These are phyloP conservation scores for Oxycera nigricornis DNA, from an alignment of 2,888 invertebrate genomes.

Conservation along the genomic window DNA sequence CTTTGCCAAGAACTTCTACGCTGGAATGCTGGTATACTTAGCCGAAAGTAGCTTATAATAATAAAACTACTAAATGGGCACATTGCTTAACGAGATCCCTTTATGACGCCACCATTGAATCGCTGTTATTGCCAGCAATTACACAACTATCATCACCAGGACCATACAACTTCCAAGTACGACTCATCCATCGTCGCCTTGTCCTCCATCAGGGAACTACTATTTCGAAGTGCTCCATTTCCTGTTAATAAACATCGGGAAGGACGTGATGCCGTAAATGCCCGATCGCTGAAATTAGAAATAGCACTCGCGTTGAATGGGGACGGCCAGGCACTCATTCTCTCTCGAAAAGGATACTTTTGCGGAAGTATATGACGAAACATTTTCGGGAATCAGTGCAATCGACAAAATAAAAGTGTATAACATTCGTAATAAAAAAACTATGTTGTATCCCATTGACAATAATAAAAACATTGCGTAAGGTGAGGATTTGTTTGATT, in stretches of 20 bases:
- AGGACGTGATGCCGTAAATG: too few relatives aligned
- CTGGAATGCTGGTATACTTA: too few relatives aligned
- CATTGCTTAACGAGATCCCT: background rate
- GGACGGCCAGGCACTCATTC: too few relatives aligned
- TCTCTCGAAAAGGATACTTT: too few relatives aligned
- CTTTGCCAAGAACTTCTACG: too few relatives aligned
- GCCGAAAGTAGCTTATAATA: background rate
- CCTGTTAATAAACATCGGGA: too few relatives aligned
- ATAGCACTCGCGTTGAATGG: too few relatives aligned
- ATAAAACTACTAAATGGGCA: background rate
- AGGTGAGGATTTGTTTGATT: too few relatives aligned
- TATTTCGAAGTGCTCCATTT: too few relatives aligned
- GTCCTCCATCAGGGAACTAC: background rate
- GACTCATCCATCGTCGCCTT: background rate
- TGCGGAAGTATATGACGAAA: conserved; percentile 9
- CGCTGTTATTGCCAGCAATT: background rate
- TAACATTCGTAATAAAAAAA: conserved; percentile 25
- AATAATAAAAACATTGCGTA: too few relatives aligned
- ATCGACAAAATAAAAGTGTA: background rate
- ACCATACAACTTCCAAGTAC: background rate
- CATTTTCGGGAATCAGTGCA: conserved; percentile 18
- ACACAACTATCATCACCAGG: background rate
- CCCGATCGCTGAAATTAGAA: too few relatives aligned
- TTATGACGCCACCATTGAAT: background rate
- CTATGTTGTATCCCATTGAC: conserved; percentile 1